Evolutionary conservation across 2,888 invertebrate species (phyloP).

Genomic region (Parthenolecanium corni): DNA sequence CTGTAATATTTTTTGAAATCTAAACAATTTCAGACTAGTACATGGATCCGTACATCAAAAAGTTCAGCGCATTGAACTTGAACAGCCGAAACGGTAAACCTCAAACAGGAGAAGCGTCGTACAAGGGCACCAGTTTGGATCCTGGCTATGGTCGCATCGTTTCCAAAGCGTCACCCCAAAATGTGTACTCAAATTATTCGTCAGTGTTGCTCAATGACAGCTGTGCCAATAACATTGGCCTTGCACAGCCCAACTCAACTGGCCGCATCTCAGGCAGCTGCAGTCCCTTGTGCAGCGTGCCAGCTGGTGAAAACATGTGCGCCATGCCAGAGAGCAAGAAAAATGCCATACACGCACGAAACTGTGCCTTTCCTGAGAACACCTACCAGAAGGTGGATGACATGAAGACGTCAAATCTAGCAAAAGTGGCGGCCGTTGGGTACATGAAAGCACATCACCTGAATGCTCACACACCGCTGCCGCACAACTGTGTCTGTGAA

Average conservation of each 20-base stretch:
- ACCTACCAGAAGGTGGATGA: conserved; percentile 10
- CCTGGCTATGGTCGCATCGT: conserved; percentile 39
- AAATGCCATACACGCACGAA: not conserved
- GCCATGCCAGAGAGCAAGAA: not conserved
- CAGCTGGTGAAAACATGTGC: not conserved
- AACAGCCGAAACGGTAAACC: conserved; percentile 17
- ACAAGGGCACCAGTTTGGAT: conserved; percentile 32
- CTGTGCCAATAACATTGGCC: not conserved
- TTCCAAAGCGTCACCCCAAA: conserved; percentile 35
- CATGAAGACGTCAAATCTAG: not conserved
- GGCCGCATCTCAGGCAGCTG: not conserved
- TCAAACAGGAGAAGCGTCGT: conserved; percentile 7
- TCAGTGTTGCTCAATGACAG: not conserved
- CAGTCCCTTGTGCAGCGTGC: not conserved
- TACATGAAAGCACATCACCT: too few relatives aligned
- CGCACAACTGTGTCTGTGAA: too few relatives aligned
- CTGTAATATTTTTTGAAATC: too few relatives aligned
- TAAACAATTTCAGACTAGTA: not conserved
- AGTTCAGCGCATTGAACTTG: conserved; percentile 32
- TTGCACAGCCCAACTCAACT: not conserved
- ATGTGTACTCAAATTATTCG: conserved; percentile 8
- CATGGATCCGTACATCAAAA: conserved; percentile 34
- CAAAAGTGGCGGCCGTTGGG: not conserved
- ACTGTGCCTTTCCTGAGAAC: conserved; percentile 4
- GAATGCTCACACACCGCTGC: too few relatives aligned